Base-by-base conservation (phyloP, 23 tunicate species). In the Ascidia mentula region DNA sequence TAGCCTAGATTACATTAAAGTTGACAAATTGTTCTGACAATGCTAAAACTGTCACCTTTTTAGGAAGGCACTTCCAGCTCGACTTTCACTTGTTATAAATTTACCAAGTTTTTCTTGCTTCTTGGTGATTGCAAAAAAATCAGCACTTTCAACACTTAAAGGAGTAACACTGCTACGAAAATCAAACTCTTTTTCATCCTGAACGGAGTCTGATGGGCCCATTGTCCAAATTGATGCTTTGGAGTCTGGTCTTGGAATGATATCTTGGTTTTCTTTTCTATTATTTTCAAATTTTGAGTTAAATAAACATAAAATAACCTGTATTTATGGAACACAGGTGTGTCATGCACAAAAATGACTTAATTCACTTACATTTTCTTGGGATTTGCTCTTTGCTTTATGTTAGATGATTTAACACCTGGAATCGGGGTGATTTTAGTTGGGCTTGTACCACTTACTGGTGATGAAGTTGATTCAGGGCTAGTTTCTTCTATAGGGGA, bases 401-500 rank as follows among this genome's bases (percentile, higher is more conserved):
- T n/a, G n/a, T n/a, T n/a, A n/a, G n/a, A n/a, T n/a, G n/a, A n/a
- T n/a, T n/a, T n/a, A n/a, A n/a, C n/a, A n/a, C n/a, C n/a, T n/a
- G n/a, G n/a, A n/a, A n/a, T n/a, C n/a, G n/a, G n/a, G n/a, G n/a
- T n/a, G n/a, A n/a, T n/a, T n/a, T n/a, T n/a, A n/a, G n/a, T n/a
- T n/a, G n/a, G n/a, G n/a, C n/a, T n/a, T n/a, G n/a, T n/a, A n/a
- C 35, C 61, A 18, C 59, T 32, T 69, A 6, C n/a, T 60, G 88
- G 65, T 75, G 71, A 31, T 0, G 40, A 42, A 9, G 15, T 42
- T 28, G 36, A 34, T 30, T 77, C 82, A 0, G 71, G 72, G 42
- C 75, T 70, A 38, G 77, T 45, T 69, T 85, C 89, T 42, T 85
- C 89, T 6, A 85, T 85, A 32, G 89, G 89, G 32, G 89, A 85